These are phyloP conservation scores for Euborellia annulipes DNA, from an alignment of 1,140 invertebrate species.

Conservation along the genomic window DNA sequence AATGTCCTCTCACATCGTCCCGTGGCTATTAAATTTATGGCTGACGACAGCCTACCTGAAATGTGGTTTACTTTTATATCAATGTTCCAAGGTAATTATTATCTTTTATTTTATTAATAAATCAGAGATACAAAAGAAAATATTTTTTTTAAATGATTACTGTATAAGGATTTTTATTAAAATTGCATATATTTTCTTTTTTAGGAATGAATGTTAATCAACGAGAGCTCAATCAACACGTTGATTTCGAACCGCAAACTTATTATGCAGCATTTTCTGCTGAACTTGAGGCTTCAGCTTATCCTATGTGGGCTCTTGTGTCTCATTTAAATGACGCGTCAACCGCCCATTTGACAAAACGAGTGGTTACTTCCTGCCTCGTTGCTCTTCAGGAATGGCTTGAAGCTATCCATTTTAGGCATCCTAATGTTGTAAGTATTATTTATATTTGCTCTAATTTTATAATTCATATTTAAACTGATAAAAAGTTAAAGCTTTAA, in stretches of 20 bases:
- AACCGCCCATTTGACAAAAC: constrained; percentile 52
- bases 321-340: constrained; percentile 62
- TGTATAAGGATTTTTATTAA: constrained; percentile 1
- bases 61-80: constrained; percentile 91
- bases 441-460: constrained; percentile 4
- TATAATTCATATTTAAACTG: too few species aligned
- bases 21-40: constrained; percentile 78
- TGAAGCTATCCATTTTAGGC: constrained; percentile 57
- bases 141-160: neutral
- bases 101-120: neutral
- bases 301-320: constrained; percentile 92
- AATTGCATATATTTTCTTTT: constrained; percentile 13
- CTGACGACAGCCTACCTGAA: constrained; percentile 66
- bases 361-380: constrained; percentile 56
- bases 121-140: neutral
- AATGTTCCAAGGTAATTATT: constrained; percentile 71
- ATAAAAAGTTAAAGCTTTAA: too few species aligned
- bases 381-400: constrained; percentile 72
- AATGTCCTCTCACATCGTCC: constrained; percentile 88
- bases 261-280: constrained; percentile 95
- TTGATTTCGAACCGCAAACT: constrained; percentile 93
- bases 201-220: constrained; percentile 90
- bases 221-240: constrained; percentile 71
- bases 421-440: constrained; percentile 43
- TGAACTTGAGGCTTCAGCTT: constrained; percentile 88